These are phyloP conservation scores for Oreortyx pictus DNA, from an alignment of 2,797 vertebrate genomes.

Conservation along the genomic window DNA sequence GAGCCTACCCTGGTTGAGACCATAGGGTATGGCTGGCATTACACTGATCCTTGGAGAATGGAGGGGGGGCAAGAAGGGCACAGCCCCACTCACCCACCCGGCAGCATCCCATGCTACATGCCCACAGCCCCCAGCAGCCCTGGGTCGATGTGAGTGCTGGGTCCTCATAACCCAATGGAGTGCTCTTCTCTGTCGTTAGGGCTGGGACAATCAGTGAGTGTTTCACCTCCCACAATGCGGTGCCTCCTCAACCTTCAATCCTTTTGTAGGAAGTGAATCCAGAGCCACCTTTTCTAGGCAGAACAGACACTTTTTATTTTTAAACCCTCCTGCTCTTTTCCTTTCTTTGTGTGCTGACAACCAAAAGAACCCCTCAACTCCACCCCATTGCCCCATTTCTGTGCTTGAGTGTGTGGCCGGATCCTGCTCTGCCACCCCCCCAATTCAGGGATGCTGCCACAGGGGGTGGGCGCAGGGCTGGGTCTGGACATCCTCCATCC, in stretches of 20 bases:
- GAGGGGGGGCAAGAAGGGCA: background rate
- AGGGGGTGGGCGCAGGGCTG: background rate
- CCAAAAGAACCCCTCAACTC: slow-evolving; percentile 57
- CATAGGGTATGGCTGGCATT: fast-evolving
- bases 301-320: slow-evolving; percentile 68
- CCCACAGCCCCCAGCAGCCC: background rate
- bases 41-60: background rate
- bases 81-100: background rate
- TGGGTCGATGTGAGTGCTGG: no score
- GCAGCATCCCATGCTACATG: background rate
- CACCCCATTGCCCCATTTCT: slow-evolving; percentile 41
- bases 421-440: background rate
- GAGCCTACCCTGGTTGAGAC: no score
- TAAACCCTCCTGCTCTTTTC: slow-evolving; percentile 61
- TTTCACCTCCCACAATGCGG: slow-evolving; percentile 14
- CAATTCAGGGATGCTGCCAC: slow-evolving; percentile 35
- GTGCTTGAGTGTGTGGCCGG: background rate
- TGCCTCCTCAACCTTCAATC: slow-evolving; percentile 71
- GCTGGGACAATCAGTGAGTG: slow-evolving; percentile 57
- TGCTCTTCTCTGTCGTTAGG: slow-evolving; percentile 56
- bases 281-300: slow-evolving; percentile 73
- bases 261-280: slow-evolving; percentile 63
- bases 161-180: background rate
- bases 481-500: background rate
- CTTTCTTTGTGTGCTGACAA: slow-evolving; percentile 71